Evolutionary conservation across 2,888 invertebrate genomes (phyloP), one percentile per base, ranked within the genome.

Genomic region (Erpobdella octoculata): DNA sequence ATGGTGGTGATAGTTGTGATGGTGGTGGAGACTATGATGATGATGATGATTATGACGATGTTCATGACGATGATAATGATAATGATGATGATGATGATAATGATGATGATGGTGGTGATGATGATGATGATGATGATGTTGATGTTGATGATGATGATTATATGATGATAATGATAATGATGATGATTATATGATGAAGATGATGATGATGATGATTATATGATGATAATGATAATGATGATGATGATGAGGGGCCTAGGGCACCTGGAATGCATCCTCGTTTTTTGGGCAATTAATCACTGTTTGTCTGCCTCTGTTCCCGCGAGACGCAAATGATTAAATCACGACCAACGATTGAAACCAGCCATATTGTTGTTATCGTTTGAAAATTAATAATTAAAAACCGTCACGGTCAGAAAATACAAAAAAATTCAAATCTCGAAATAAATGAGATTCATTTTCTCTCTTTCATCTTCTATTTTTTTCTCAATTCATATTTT

Each of bases 21-120:
- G 38, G 31, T 69, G 28, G 31, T 53, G 35, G 6, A 53, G 37
- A 33, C 48, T 25, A 33, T 68, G 2, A 35, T 59, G 38, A 21
- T 59, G 38, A n/a, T 59, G 38, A 35, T 59, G 38, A n/a, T 59
- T 28, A n/a, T 59, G 38, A 35, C 28, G 38, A 35, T 69, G 38
- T n/a, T 68, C 21, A n/a, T 68, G 5, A 4, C 48, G 5, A n/a
- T 68, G 25, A 33, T 68, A 35, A 33, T 65, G n/a, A 33, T 37
- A 35, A 33, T 65, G 4, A 33, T 65, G 33, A 33, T 5, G 25
- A 33, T 69, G 37, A 70, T 59, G 41, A 46, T 8, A 48, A 68
- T 12, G 53, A 46, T 38, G 65, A 65, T 3, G 66, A 66, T 12
- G 41, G 28, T 15, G 37, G 28, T 3, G 21, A 66, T 41, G 37